A percentile compares a stretch with the other conserved stretches of the same genome.
Conservation (phyloP, 2,113 vertebrate species). For the Microtus pennsylvanicus region DNA sequence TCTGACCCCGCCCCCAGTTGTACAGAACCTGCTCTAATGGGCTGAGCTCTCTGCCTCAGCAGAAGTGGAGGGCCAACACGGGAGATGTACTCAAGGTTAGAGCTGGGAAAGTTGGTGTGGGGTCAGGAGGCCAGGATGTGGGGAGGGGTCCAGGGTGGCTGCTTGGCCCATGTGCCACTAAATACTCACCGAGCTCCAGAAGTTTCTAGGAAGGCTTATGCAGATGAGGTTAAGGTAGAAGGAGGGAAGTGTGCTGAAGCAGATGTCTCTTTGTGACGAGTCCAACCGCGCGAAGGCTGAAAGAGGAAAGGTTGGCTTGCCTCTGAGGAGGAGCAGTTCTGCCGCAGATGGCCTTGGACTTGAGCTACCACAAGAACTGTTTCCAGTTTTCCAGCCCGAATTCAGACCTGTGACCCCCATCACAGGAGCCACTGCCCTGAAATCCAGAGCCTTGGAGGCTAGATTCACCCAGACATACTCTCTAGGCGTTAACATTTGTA, state of each 20-base stretch:
- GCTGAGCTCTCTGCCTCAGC: rapidly evolving
- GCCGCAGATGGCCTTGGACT: no score
- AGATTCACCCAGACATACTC: background rate
- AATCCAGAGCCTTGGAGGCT: background rate
- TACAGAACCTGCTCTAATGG: background rate
- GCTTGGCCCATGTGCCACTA: rapidly evolving
- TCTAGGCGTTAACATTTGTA: background rate
- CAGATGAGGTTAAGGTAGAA: background rate
- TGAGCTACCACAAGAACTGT: background rate
- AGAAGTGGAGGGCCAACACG: rapidly evolving
- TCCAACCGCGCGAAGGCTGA: background rate
- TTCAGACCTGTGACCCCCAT: no score
- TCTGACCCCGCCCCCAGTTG: background rate
- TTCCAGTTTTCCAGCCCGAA: no score
- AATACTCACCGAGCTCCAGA: background rate
- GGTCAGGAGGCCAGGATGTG: background rate
- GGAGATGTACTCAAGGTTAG: background rate
- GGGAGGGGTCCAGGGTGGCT: background rate
- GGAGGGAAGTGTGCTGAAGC: background rate
- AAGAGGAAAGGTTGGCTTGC: background rate
- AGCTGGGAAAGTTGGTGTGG: background rate
- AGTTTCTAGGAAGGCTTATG: background rate
- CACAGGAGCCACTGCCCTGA: background rate
- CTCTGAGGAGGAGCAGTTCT: background rate
- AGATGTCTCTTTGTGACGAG: rapidly evolving